phyloP scores from a whole-genome alignment of 92 coral and sea anemone species.

The Anthopleura xanthogrammica region DNA sequence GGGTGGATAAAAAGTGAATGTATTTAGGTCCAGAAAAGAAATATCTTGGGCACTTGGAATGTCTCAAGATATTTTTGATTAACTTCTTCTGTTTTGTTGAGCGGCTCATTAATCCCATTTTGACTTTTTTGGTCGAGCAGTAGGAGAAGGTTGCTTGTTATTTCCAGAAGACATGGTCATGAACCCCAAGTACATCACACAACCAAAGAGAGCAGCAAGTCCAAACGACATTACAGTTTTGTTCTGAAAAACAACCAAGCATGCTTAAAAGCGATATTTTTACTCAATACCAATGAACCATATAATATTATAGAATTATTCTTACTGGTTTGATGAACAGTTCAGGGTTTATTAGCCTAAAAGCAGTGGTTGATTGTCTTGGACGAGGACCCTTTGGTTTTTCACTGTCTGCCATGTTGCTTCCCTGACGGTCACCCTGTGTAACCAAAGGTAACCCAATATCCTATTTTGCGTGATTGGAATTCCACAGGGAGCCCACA shows the following conservation, averaged over 20 bases:
- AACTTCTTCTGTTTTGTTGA: not conserved
- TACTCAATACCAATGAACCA: not conserved
- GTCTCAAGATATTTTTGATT: not conserved
- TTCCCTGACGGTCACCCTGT: constrained; percentile 2
- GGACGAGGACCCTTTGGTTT: constrained; percentile 25
- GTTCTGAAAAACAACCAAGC: constrained; percentile 55
- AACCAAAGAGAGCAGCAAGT: constrained; percentile 72
- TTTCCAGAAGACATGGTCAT: constrained; percentile 64
- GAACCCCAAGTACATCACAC: constrained; percentile 78
- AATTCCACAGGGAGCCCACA: not conserved
- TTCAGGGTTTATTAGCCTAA: constrained; percentile 91
- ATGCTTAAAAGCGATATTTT: not conserved
- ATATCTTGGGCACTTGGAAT: not conserved
- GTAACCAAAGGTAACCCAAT: not conserved
- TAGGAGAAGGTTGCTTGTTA: constrained; percentile 35
- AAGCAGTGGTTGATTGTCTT: constrained; percentile 81
- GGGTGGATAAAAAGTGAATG: no score
- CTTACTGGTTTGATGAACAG: constrained; percentile 96
- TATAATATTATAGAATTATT: not conserved
- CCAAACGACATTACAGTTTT: constrained; percentile 95
- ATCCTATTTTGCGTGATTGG: not conserved
- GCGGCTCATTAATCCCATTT: constrained; percentile 66
- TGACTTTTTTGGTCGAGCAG: constrained; percentile 48
- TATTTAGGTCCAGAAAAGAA: not conserved
- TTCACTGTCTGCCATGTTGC: constrained; percentile 10